phyloP scores from a whole-genome alignment of 64 coral and sea anemone genomes.

The Exaiptasia diaphana region DNA sequence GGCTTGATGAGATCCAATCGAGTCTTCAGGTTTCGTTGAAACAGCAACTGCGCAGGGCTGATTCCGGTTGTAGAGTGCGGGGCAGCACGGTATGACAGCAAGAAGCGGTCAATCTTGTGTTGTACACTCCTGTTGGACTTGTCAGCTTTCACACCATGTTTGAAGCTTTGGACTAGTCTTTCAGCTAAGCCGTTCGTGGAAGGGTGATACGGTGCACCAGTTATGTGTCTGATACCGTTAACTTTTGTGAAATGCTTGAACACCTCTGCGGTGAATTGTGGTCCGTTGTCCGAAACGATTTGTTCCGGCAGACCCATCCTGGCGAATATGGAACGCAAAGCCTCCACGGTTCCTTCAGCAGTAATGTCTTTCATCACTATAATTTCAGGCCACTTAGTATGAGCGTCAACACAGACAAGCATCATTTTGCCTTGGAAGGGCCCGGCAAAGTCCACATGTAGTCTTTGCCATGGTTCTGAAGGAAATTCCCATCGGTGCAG shows the following conservation, averaged over 20 bases:
- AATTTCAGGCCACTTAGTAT: not conserved
- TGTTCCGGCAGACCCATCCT: conserved; percentile 8
- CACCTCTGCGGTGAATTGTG: conserved; percentile 37
- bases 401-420: not conserved
- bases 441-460: conserved; percentile 38
- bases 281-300: conserved; percentile 27
- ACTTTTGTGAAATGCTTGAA: too few species aligned
- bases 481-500: conserved; percentile 47
- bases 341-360: not conserved
- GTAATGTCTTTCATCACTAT: not conserved
- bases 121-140: not conserved
- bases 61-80: conserved; percentile 28
- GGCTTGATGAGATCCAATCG: conserved; percentile 18
- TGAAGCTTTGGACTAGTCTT: conserved; percentile 19
- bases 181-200: conserved; percentile 35
- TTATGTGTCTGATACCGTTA: conserved; percentile 11
- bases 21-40: conserved; percentile 20
- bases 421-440: conserved; percentile 19
- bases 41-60: conserved; percentile 24
- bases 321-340: not conserved
- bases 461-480: conserved; percentile 37
- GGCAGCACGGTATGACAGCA: conserved; percentile 11
- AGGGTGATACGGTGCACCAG: conserved; percentile 4
- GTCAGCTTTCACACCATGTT: not conserved
- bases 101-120: conserved; percentile 33